phyloP scores from a whole-genome alignment of 2,888 invertebrate species.

The Chalcis sispes region DNA sequence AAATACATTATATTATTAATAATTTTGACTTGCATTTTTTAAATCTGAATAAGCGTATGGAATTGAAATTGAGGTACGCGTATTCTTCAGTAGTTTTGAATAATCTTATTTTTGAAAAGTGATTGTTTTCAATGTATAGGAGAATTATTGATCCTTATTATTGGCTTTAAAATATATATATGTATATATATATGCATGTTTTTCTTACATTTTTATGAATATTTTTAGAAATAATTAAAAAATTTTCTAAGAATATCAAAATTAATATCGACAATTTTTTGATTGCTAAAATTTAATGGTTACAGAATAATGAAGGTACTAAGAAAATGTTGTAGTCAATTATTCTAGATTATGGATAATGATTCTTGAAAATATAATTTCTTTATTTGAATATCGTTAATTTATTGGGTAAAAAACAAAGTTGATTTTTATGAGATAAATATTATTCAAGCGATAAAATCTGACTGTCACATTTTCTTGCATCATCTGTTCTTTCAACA shows the following conservation, averaged over 20 bases:
- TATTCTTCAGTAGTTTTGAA: conserved; percentile 39
- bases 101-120: conserved; percentile 28
- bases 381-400: no score
- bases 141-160: conserved; percentile 32
- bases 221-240: conserved; percentile 33
- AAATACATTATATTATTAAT: conserved; percentile 31
- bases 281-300: conserved; percentile 17
- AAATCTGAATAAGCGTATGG: conserved; percentile 43
- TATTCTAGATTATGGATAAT: conserved; percentile 10
- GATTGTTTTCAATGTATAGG: conserved; percentile 15
- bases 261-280: conserved; percentile 24
- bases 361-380: conserved; percentile 1
- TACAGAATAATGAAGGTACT: conserved; percentile 43
- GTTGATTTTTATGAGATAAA: background rate
- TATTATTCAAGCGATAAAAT: conserved; percentile 19
- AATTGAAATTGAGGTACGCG: conserved; percentile 33
- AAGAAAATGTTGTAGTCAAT: conserved; percentile 32
- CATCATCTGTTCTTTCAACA: conserved; percentile 34
- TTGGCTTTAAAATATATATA: conserved; percentile 33
- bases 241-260: conserved; percentile 21
- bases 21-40: conserved; percentile 34
- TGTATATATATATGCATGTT: conserved; percentile 33
- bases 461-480: conserved; percentile 37
- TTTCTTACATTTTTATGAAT: conserved; percentile 40
- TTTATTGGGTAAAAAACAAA: no score